These are phyloP conservation scores for Drosophila funebris DNA, from an alignment of 1,140 invertebrate species.

Conservation along the genomic window DNA sequence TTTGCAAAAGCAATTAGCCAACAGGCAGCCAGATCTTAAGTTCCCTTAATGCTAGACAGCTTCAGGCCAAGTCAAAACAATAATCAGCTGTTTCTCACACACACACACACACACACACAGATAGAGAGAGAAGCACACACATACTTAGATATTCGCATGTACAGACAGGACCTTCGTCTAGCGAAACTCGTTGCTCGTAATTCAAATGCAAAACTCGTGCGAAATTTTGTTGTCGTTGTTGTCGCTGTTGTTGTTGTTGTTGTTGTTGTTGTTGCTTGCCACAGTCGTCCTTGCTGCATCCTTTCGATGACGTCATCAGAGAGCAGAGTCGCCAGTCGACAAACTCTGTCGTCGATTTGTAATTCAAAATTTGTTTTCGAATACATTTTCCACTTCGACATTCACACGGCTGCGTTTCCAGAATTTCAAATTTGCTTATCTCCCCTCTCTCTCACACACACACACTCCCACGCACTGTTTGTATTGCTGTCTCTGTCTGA, in stretches of 20 bases:
- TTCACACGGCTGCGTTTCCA: constrained; percentile 51
- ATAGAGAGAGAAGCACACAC: too few species aligned
- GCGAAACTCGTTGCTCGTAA: constrained; percentile 69
- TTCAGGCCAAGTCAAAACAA: constrained; percentile 63
- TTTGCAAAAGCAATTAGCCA: constrained; percentile 1
- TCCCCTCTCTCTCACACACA: constrained; percentile 16
- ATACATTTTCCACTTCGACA: constrained; percentile 75
- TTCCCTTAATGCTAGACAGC: constrained; percentile 8
- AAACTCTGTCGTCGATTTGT: constrained; percentile 66
- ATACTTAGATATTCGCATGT: constrained; percentile 12
- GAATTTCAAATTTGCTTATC: constrained; percentile 73
- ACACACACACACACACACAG: constrained; percentile 26
- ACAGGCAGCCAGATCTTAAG: constrained; percentile 8
- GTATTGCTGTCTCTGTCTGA: constrained; percentile 3
- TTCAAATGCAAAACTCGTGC: constrained; percentile 82
- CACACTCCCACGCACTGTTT: neutral
- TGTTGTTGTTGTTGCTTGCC: constrained; percentile 35
- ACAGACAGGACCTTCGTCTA: constrained; percentile 28
- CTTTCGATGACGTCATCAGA: constrained; percentile 55
- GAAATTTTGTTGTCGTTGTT: constrained; percentile 63
- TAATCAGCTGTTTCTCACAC: constrained; percentile 68
- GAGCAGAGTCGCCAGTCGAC: neutral
- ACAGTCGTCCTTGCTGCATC: constrained; percentile 64
- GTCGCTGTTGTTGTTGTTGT: constrained; percentile 8
- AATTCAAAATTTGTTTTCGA: constrained; percentile 82